These are phyloP conservation scores for Myodes glareolus DNA, from an alignment of 2,113 vertebrate genomes.

Conservation along the genomic window DNA sequence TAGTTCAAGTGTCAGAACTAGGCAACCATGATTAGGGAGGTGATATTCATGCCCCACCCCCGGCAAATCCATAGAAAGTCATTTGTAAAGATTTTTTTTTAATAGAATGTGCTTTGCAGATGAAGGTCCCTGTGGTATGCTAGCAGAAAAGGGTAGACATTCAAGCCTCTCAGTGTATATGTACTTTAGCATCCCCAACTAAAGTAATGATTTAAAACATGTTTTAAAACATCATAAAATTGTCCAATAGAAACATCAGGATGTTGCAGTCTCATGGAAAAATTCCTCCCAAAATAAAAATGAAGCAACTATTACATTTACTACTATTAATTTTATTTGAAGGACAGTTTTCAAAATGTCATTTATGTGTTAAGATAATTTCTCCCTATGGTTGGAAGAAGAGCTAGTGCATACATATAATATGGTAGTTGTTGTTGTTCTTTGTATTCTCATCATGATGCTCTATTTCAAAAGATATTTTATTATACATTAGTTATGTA, in stretches of 20 bases:
- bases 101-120: not conserved
- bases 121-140: not conserved
- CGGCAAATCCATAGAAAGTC: not conserved
- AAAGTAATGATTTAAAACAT: not conserved
- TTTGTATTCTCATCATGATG: not conserved
- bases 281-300: not conserved
- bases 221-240: not conserved
- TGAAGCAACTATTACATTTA: not conserved
- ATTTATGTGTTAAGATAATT: not conserved
- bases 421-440: not conserved
- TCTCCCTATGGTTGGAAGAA: not conserved
- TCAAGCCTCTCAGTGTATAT: not conserved
- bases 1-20: not conserved
- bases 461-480: not conserved
- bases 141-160: not conserved
- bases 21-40: not conserved
- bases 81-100: not conserved
- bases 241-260: not conserved
- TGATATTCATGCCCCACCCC: not conserved
- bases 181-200: constrained; percentile 19
- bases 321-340: not conserved
- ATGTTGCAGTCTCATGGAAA: not conserved
- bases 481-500: not conserved
- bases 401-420: not conserved
- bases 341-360: not conserved